Conservation (phyloP, 1,140 invertebrate genomes). For the Ceratoteleas bidentatus region DNA sequence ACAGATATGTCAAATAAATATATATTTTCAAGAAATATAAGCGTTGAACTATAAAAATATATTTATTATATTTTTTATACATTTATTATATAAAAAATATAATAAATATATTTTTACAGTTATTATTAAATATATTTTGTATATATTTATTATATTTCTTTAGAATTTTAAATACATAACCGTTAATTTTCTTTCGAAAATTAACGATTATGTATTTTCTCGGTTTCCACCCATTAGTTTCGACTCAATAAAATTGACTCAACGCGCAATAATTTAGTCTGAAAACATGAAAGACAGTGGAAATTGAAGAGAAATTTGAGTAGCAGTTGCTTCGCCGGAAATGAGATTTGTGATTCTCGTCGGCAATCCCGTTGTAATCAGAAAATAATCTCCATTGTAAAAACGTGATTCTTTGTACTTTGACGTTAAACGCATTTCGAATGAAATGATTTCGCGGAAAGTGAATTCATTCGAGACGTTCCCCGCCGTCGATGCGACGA, state of each 20-base stretch:
- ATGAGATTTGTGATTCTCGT: neutral
- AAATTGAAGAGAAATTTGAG: constrained; percentile 7
- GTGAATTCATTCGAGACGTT: constrained; percentile 7
- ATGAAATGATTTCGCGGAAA: neutral
- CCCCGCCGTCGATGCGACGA: too few relatives aligned
- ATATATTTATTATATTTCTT: too few relatives aligned
- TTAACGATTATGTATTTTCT: too few relatives aligned
- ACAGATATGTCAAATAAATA: too few relatives aligned
- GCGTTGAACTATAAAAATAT: too few relatives aligned
- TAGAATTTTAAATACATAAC: too few relatives aligned
- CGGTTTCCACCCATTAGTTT: neutral
- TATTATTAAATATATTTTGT: too few relatives aligned
- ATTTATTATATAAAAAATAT: too few relatives aligned
- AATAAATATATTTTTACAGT: too few relatives aligned
- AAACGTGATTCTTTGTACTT: constrained; percentile 16
- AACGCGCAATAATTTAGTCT: neutral
- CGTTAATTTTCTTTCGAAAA: too few relatives aligned
- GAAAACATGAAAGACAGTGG: neutral
- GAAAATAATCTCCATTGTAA: constrained; percentile 4
- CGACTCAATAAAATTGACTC: neutral
- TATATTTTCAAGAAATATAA: too few relatives aligned
- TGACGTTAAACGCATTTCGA: neutral
- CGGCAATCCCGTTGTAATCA: neutral
- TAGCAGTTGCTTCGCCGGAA: neutral
- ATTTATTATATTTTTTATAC: too few relatives aligned